Conservation (phyloP, 2,797 vertebrate species). For the Salarias fasciatus region DNA sequence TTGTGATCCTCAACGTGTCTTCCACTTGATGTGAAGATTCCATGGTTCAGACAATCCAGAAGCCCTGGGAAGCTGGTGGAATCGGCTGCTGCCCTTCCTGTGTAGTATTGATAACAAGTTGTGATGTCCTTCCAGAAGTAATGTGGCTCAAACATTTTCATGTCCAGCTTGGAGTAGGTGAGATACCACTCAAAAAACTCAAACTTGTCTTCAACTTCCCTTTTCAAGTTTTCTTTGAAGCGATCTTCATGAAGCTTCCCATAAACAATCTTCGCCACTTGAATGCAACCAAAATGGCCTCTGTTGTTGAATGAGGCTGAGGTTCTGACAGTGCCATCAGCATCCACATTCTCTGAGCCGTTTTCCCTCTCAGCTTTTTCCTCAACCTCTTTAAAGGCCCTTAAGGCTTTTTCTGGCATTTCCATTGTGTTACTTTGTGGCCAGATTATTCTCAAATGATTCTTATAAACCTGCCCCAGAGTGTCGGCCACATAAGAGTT, state of each 20-base stretch:
- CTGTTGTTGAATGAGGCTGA: slow-evolving; percentile 40
- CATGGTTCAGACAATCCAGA: slow-evolving; percentile 12
- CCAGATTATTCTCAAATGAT: neutral
- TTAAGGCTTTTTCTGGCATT: accelerated
- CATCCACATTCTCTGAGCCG: neutral
- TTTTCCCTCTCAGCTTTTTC: slow-evolving; percentile 26
- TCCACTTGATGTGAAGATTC: slow-evolving; percentile 34
- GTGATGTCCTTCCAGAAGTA: slow-evolving; percentile 46
- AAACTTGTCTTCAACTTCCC: slow-evolving; percentile 3
- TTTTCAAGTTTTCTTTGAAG: accelerated
- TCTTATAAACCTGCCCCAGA: slow-evolving; percentile 52
- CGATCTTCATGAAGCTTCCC: accelerated
- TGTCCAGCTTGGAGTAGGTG: slow-evolving; percentile 20
- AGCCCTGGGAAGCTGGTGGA: slow-evolving; percentile 54
- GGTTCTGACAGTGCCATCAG: neutral
- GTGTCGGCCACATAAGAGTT: slow-evolving; percentile 51
- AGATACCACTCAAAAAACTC: slow-evolving; percentile 60
- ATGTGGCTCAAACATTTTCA: accelerated
- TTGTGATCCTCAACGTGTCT: neutral
- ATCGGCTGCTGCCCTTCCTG: neutral
- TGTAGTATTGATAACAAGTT: slow-evolving; percentile 14
- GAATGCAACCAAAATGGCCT: slow-evolving; percentile 44
- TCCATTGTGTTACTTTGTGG: accelerated
- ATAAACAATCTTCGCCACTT: slow-evolving; percentile 39
- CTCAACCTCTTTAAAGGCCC: slow-evolving; percentile 34